Evolutionary conservation across 92 coral and sea anemone genomes (phyloP), one percentile per base, ranked within the genome.

Genomic region (Heteractis magnifica): DNA sequence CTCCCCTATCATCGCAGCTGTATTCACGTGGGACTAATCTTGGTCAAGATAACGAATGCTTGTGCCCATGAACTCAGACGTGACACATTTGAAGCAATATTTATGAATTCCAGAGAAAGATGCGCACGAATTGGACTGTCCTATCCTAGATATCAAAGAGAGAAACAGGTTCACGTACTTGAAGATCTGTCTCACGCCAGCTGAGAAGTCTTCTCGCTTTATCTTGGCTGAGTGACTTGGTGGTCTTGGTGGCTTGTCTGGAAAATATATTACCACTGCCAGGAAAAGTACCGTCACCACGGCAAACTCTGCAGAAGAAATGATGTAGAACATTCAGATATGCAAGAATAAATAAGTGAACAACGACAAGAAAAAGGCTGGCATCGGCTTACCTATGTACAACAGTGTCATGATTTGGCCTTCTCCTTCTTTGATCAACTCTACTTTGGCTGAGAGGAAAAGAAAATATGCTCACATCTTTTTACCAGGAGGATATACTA

Each of bases 201-300:
- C 93, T 16, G 87, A 85, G 84, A 96, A 96, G 87, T 94, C 93
- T 50, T 94, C 99, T 84, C 99, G 78, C 53, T 96, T 83, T 52
- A 86, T 73, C 56, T 84, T 84, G 56, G 99, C 98, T 14, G 99
- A 96, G 73, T 75, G 77, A 82, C 99, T 96, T 9, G 99, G 99
- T 6, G 98, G 98, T 6, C 90, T 72, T 1, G 99, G 99, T 14
- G 99, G 99, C 60, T 89, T 92, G 87, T 86, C 91, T 53, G 99
- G 99, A 76, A 96, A 96, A 76, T 96, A 96, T 60, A 96, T 56
- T 52, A 89, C 82, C 48, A 93, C 95, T 11, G 94, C 90, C 68
- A 96, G 82, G 80, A 94, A 94, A 68, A 96, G 82, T 48, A 89
- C 73, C 15, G 97, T 82, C 3, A 92, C 93, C 1, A 90, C 90